Evolutionary conservation across 1,140 invertebrate species (phyloP).

Genomic region (Glomeris maerens): DNA sequence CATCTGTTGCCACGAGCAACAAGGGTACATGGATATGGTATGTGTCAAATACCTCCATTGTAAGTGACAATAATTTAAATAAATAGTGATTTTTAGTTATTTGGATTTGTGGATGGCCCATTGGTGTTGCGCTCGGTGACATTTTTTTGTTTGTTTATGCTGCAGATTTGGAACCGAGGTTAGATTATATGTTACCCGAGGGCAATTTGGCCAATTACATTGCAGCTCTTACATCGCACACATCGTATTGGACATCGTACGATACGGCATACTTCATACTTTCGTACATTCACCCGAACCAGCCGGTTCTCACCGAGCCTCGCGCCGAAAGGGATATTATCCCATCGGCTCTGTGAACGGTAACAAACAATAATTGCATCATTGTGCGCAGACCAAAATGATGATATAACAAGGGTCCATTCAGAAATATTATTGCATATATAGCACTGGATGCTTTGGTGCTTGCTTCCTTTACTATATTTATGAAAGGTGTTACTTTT

Average conservation of each 20-base stretch:
- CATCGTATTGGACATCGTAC: conserved; percentile 52
- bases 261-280: conserved; percentile 55
- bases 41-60: too few species aligned
- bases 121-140: too few species aligned
- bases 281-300: conserved; percentile 34
- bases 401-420: not conserved
- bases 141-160: conserved; percentile 14
- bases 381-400: not conserved
- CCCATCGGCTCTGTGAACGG: not conserved
- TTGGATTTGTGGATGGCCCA: too few species aligned
- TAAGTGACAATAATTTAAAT: too few species aligned
- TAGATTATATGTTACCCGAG: conserved; percentile 49
- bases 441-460: not conserved
- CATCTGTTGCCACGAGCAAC: too few species aligned
- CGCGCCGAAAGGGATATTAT: not conserved
- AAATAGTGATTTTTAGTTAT: too few species aligned
- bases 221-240: conserved; percentile 50
- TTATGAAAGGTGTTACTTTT: too few species aligned
- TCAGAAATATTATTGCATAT: not conserved
- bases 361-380: not conserved
- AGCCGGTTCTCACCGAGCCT: not conserved
- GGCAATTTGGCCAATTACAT: conserved; percentile 44
- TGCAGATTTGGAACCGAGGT: conserved; percentile 43
- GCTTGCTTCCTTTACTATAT: too few species aligned
- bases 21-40: too few species aligned